Percentiles rank a stretch among this genome's conserved stretches.
phyloP scores from a whole-genome alignment of 2,113 vertebrate genomes.

The Pedetes capensis region DNA sequence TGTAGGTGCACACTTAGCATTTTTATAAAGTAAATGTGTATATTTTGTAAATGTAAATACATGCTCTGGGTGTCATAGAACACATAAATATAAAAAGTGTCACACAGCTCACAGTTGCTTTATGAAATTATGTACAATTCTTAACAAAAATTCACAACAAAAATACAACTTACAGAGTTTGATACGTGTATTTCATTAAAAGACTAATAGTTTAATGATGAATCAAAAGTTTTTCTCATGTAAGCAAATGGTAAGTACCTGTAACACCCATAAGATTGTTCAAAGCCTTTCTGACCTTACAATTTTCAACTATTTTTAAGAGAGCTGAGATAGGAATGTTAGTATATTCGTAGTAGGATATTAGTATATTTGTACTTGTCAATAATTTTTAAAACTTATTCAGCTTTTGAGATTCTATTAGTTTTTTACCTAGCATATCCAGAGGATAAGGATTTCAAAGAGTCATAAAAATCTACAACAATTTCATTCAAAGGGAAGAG shows the following conservation, averaged over 20 bases:
- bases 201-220: neutral
- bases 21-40: neutral
- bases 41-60: neutral
- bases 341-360: no score
- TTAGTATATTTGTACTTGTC: neutral
- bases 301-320: neutral
- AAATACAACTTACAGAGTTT: neutral
- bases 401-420: neutral
- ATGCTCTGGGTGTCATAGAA: neutral
- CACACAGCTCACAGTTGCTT: neutral
- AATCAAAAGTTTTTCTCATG: neutral
- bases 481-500: slow-evolving; percentile 96
- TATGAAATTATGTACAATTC: neutral
- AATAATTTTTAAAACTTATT: neutral
- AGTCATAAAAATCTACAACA: slow-evolving; percentile 97
- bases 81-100: neutral
- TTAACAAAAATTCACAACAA: neutral
- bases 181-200: neutral
- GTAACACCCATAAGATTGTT: neutral
- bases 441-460: slow-evolving; percentile 95
- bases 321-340: neutral
- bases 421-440: slow-evolving; percentile 94
- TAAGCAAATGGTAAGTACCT: neutral
- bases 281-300: neutral
- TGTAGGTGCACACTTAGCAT: neutral